phyloP scores from a whole-genome alignment of 2,113 vertebrate genomes.

The Scalopus aquaticus region DNA sequence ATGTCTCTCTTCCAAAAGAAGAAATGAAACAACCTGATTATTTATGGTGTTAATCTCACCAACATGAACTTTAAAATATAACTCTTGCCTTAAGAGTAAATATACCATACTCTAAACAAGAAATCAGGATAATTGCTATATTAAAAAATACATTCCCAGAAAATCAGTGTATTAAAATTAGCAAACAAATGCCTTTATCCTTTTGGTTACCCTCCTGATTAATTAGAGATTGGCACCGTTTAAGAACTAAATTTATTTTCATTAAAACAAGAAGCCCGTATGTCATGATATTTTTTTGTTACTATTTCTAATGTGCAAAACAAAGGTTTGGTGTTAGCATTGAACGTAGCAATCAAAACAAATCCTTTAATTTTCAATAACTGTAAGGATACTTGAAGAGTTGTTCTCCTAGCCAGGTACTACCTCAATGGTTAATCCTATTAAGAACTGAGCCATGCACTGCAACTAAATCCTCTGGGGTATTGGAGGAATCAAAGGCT shows the following conservation, averaged over 20 bases:
- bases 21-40: slow-evolving; percentile 80
- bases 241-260: slow-evolving; percentile 82
- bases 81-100: slow-evolving; percentile 76
- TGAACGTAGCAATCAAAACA: slow-evolving; percentile 53
- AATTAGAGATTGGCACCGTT: slow-evolving; percentile 76
- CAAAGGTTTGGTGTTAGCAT: slow-evolving; percentile 64
- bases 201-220: slow-evolving; percentile 71
- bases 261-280: slow-evolving; percentile 83
- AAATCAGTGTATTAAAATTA: slow-evolving; percentile 70
- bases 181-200: slow-evolving; percentile 65
- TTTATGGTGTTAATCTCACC: slow-evolving; percentile 81
- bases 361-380: slow-evolving; percentile 44
- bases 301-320: slow-evolving; percentile 75
- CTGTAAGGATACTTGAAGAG: slow-evolving; percentile 59
- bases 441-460: slow-evolving; percentile 20
- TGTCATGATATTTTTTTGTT: slow-evolving; percentile 75
- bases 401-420: slow-evolving; percentile 63
- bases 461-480: slow-evolving; percentile 22
- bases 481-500: slow-evolving; percentile 72
- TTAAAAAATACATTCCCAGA: slow-evolving; percentile 48
- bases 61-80: slow-evolving; percentile 79
- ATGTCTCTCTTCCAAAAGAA: slow-evolving; percentile 76
- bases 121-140: slow-evolving; percentile 30
- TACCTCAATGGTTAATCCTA: slow-evolving; percentile 68
- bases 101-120: slow-evolving; percentile 61